Conservation (phyloP, 2,797 vertebrate genomes). For the Macrochelys suwanniensis region DNA sequence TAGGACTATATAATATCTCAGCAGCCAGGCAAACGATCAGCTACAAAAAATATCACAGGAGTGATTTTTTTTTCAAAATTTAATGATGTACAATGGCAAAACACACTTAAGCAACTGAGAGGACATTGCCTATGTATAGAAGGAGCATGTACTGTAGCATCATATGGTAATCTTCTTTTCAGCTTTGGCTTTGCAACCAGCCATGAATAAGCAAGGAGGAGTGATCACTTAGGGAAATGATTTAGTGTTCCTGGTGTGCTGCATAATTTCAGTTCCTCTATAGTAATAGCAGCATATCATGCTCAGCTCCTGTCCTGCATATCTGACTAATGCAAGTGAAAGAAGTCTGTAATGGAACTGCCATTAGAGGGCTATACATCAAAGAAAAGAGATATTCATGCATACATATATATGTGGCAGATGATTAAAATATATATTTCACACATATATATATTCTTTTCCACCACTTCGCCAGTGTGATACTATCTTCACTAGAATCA, state of each 20-base stretch:
- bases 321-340: neutral
- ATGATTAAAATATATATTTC: neutral
- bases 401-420: neutral
- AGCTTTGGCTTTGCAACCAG: neutral
- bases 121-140: neutral
- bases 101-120: neutral
- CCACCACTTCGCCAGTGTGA: neutral
- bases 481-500: neutral
- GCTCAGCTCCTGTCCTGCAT: neutral
- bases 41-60: neutral
- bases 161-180: neutral
- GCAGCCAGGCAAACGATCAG: neutral
- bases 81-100: neutral
- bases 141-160: neutral
- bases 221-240: neutral
- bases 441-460: neutral
- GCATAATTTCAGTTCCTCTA: neutral
- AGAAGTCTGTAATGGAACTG: neutral
- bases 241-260: slow-evolving; percentile 25
- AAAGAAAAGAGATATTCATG: neutral
- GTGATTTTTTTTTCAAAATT: neutral
- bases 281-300: slow-evolving; percentile 6
- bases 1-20: neutral
- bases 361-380: neutral
- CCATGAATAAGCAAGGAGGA: neutral